Evolutionary conservation across 2,113 vertebrate species (phyloP).

Genomic region (Hipposideros armiger): DNA sequence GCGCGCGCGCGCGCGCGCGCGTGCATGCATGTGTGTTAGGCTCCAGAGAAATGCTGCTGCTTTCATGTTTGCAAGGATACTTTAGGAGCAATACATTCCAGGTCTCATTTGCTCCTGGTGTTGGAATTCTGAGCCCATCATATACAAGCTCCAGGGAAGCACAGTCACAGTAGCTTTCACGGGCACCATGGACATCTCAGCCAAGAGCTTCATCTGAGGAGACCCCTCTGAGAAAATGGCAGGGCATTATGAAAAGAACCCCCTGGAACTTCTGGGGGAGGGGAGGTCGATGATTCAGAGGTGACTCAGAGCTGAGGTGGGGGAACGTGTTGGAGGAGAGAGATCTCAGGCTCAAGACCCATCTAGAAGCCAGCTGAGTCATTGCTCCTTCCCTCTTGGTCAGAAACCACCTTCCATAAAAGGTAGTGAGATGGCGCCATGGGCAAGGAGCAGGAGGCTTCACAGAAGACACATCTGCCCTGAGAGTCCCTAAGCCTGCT

Average conservation of each 20-base stretch:
- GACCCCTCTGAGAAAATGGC: background rate
- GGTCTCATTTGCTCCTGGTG: background rate
- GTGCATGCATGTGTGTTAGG: background rate
- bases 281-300: constrained; percentile 24
- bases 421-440: background rate
- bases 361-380: constrained; percentile 3
- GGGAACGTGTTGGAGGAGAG: accelerated
- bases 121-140: background rate
- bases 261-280: background rate
- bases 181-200: background rate
- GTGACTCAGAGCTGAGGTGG: background rate
- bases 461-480: background rate
- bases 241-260: background rate
- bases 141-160: background rate
- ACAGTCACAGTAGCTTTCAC: background rate
- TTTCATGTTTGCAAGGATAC: background rate
- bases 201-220: background rate
- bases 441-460: background rate
- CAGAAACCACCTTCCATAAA: background rate
- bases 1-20: background rate
- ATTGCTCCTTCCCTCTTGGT: background rate
- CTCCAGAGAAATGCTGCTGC: background rate
- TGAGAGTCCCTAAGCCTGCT: background rate
- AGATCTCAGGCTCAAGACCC: background rate
- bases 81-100: background rate